phyloP scores from a whole-genome alignment of 2,113 vertebrate species.

The Crotalus helleri region DNA sequence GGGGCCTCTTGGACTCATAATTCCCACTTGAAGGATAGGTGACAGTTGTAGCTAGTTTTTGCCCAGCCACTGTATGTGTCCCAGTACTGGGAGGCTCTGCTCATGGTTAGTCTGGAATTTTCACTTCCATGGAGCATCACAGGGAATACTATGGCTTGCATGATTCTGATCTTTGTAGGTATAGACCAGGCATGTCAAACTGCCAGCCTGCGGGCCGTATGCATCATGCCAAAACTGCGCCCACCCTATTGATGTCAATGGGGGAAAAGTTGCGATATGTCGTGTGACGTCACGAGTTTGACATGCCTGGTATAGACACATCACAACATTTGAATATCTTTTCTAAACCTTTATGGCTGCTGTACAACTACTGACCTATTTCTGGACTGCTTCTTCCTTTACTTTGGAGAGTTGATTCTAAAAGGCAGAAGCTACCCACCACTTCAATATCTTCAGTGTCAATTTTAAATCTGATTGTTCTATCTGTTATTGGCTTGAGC shows the following conservation, averaged over 20 bases:
- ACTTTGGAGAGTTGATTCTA: neutral
- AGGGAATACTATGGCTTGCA: neutral
- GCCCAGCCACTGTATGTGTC: neutral
- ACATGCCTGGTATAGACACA: neutral
- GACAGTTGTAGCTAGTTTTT: neutral
- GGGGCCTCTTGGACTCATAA: neutral
- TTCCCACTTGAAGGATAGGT: neutral
- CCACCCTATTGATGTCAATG: too few species aligned
- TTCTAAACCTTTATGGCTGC: neutral
- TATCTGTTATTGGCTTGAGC: neutral
- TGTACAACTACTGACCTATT: neutral
- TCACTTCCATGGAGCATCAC: neutral
- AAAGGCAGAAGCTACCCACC: neutral
- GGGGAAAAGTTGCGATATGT: too few species aligned
- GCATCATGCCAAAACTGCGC: too few species aligned
- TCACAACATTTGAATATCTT: neutral
- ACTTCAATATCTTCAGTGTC: neutral
- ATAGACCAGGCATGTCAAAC: neutral
- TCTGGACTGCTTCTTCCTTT: neutral
- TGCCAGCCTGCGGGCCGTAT: too few species aligned
- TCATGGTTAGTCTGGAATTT: neutral
- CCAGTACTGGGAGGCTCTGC: neutral
- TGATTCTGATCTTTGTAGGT: neutral
- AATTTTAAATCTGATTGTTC: neutral
- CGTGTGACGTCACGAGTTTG: too few species aligned